Evolutionary conservation across 2,888 invertebrate genomes (phyloP), one percentile per base, ranked within the genome.

Genomic region (Schrankia costaestrigalis): DNA sequence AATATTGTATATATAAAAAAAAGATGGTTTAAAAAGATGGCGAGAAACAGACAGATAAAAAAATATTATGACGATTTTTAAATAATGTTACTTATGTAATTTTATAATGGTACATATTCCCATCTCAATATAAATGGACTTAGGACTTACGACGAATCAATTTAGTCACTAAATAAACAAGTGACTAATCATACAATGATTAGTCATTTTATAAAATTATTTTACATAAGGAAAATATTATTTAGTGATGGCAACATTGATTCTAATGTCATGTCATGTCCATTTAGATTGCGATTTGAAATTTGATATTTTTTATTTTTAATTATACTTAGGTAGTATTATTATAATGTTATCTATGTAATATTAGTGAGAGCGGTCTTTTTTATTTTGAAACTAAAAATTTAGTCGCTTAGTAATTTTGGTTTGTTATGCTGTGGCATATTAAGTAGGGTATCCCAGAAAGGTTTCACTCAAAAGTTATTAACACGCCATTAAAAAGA

Each of bases 1-100:
- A 63, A 69, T 62, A 53, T 64, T 78, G 80, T 81, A 69, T 69
- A 78, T 81, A 71, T 51, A 63, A 52, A 64, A 71, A 52, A 64
- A 53, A 64, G 60, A 35, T 29, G 68, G 53, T 61, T 63, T 67
- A 59, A 69, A 63, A 61, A 53, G 50, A 56, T 53, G 59, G 51
- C 56, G 21, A 38, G 14, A 28, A 13, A 45, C 42, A 38, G 39
- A 44, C 26, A 35, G 29, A 35, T 22, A 31, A 9, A 11, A 11
- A 23, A 14, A 54, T 31, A 46, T 37, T 63, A 63, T 47, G 55
- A 50, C 49, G 41, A 50, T 57, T 55, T 58, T 51, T 46, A 46
- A 56, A 48, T 56, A 60, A 61, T 53, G 59, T 64, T 63, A 56
- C 53, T 54, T 54, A 51, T 56, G 59, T 62, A 52, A 48, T 57